Evolutionary conservation across 2,113 vertebrate species (phyloP), one percentile per base, ranked within the genome.

Genomic region (Redunca redunca): DNA sequence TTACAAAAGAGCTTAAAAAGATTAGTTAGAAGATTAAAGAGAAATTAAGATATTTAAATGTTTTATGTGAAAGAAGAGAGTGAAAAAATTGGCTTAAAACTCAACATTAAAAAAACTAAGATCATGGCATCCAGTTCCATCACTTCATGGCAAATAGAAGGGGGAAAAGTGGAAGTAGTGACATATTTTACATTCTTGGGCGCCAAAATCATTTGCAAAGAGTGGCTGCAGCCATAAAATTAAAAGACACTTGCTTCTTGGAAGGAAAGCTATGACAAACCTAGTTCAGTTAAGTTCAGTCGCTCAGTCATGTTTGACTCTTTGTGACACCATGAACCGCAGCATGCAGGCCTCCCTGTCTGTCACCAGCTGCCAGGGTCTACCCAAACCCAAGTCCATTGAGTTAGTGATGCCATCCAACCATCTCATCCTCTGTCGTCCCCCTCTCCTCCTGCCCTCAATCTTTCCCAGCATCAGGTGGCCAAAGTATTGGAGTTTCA

Each of bases 11-110:
- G 3, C 88, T 94, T 86, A 23, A 48, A 74, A 92, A 88, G 36
- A 90, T 84, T 74, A 43, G 33, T 88, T 53, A 62, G 33, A 60
- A 30, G 10, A 85, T 48, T 55, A 88, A 96, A 60, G 64, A 64
- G 3, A 81, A 93, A 89, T 64, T 57, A 82, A 55, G 21, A 77
- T 85, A 62, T 58, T 81, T 23, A 50, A 50, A 50, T 81, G 9
- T n/a, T 71, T 71, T 36, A 40, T 40, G 19, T 71, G 19, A 71
- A 23, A 23, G n/a, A 71, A 11, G 19, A 71, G 67, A 71, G 67
- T 71, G 67, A 71, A 71, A 71, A 71, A 12, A 71, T 71, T 71
- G 67, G n/a, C n/a, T 71, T 71, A 71, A 71, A 40, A 40, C 10
- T 71, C n/a, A 71, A 40, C n/a, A 71, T 17, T 71, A 10, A 36